Base-by-base conservation (phyloP, 1,140 invertebrate genomes). In the Nymphalis io region DNA sequence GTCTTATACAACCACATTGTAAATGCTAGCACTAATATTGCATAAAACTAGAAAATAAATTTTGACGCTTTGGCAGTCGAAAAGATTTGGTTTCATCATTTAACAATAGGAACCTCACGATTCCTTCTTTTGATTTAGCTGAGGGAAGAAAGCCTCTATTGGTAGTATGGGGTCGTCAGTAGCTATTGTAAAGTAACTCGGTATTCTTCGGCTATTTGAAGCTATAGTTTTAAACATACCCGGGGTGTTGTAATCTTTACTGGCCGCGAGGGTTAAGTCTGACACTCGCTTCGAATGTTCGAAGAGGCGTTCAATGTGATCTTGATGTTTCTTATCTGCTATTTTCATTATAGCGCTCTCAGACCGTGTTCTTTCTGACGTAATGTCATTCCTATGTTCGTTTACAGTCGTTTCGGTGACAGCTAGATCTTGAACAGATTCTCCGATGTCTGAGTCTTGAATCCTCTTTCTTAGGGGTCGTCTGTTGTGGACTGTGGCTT, bases 91-190 rank as follows among this genome's bases (percentile, higher is more conserved):
- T 83, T 85, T 82, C 72, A 59, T 74, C 61, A 70, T 75, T 72
- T 80, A 77, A 72, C 78, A 40, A 57, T 74, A 80, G 74, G 75
- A 83, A 84, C 72, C 57, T 85, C 89, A 92, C 55, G 89, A 76
- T 81, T 93, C 92, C 85, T 92, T 92, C 81, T 92, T 93, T 83
- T 92, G 91, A 73, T 93, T 94, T 53, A 94, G 81, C 79, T 94
- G 93, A 20, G 93, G 93, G 75, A 94, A 94, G 78, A 94, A 94
- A 5, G 93, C 93, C 79, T 94, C 93, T 66, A 94, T 94, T 0
- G 93, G 93, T 46, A 94, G 84, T 23, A 94, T 94, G 0, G 93
- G 93, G 75, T 94, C 93, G 69, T 94, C 93, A 10, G 93, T 94
- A 0, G 93, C 92, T 84, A 94, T 92, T 0, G 93, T 94, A 72